Percentiles rank a stretch among this genome's conserved stretches.
Evolutionary conservation across 2,797 vertebrate species (phyloP).

Genomic region (Pseudochromis fuscus): DNA sequence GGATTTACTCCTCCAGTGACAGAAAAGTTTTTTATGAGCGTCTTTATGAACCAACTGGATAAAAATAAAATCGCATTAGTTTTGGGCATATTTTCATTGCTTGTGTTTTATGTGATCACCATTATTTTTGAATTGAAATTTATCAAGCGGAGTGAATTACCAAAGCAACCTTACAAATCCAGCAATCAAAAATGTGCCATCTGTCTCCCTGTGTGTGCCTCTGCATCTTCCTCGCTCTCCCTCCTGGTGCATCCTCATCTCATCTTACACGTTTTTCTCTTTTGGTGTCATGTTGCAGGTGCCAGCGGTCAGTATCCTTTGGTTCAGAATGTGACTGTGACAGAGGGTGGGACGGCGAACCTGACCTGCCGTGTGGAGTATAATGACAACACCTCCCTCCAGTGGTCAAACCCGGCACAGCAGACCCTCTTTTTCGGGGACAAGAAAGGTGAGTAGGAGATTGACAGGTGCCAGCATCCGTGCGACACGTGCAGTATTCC

Average conservation of each 20-base stretch:
- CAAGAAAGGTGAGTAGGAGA: slow-evolving; percentile 93
- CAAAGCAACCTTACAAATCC: slow-evolving; percentile 21
- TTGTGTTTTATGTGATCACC: slow-evolving; percentile 1
- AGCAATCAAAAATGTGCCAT: slow-evolving; percentile 27
- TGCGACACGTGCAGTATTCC: slow-evolving; percentile 24
- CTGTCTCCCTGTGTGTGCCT: slow-evolving; percentile 21
- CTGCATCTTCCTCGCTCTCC: neutral
- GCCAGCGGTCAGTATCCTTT: slow-evolving; percentile 93
- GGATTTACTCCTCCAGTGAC: slow-evolving; percentile 1
- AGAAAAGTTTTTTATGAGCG: neutral
- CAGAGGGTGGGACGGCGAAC: slow-evolving; percentile 94
- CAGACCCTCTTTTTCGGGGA: slow-evolving; percentile 99
- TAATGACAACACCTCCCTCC: slow-evolving; percentile 99
- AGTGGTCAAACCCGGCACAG: slow-evolving; percentile 99
- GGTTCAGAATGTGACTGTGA: slow-evolving; percentile 96
- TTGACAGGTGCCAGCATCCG: slow-evolving; percentile 20
- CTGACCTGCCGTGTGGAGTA: slow-evolving; percentile 99
- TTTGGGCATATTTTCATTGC: neutral
- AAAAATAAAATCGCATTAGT: neutral
- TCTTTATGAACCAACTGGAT: neutral
- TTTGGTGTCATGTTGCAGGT: slow-evolving; percentile 60
- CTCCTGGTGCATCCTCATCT: slow-evolving; percentile 3
- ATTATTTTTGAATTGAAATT: neutral
- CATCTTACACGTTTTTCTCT: slow-evolving; percentile 17
- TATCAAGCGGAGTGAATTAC: slow-evolving; percentile 16